Base-by-base conservation (phyloP, 2,797 vertebrate genomes). In the Corythornis leucogaster region DNA sequence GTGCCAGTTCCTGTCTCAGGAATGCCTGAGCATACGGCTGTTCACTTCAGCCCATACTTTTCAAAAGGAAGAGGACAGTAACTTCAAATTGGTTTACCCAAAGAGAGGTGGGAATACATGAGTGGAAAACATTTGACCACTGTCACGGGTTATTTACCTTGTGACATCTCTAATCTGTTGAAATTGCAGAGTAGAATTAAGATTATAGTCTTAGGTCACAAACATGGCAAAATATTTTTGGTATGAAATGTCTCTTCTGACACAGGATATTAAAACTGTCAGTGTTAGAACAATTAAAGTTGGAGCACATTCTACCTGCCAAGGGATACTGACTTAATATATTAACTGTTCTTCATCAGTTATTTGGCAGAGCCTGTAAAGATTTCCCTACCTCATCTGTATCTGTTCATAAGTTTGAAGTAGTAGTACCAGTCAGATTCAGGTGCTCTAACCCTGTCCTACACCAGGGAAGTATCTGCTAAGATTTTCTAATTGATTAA, bases 311-410 rank as follows among this genome's bases (percentile, higher is more conserved):
- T 54, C 20, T 73, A 2, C 35, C 43, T 83, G 35, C 15, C 45
- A 33, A n/a, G 45, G 13, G 12, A 20, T 30, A 2, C 26, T 80
- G 42, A 25, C 24, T 70, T 71, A 3, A 3, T 0, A 0, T 46
- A 4, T 54, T 12, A 80, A 3, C 15, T 80, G 33, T 51, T 67
- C 12, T n/a, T n/a, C 4, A 12, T 46, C 59, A 35, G 0, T 79
- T 89, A 10, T 58, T 62, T 69, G 63, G 11, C 38, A 48, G 55
- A 93, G 9, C 13, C 24, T 78, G 48, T 16, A 43, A 80, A 71
- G 54, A 14, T 51, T 69, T 61, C 6, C 51, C 35, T 31, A 11
- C 15, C 19, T 2, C 3, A 1, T 63, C 40, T 1, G 0, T 35
- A 8, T n/a, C 54, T 76, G 14, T 66, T 45, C 8, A 0, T 33